Conservation (phyloP, 2,113 vertebrate genomes). For the Ranitomeya imitator region DNA sequence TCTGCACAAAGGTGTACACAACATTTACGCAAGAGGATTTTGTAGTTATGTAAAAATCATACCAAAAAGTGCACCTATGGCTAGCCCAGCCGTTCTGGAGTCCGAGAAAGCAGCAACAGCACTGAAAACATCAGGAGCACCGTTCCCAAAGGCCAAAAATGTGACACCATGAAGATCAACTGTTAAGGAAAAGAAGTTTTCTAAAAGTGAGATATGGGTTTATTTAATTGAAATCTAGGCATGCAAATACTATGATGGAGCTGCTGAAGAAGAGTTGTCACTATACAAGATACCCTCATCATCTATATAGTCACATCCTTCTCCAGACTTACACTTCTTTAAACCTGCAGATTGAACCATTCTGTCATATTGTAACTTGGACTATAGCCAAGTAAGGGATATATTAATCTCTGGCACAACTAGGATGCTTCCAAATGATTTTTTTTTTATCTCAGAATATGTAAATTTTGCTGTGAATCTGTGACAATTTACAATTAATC, state of each 20-base stretch:
- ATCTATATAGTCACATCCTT: too few species aligned
- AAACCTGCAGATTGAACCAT: too few species aligned
- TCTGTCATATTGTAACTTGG: too few species aligned
- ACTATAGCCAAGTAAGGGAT: too few species aligned
- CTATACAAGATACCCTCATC: too few species aligned
- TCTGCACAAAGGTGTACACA: neutral
- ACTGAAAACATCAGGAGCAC: slow-evolving; percentile 95
- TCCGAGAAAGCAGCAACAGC: slow-evolving; percentile 89
- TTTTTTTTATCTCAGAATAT: too few species aligned
- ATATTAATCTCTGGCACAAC: too few species aligned
- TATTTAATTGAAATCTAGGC: neutral
- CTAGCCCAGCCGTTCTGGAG: slow-evolving; percentile 87
- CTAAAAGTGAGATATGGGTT: neutral
- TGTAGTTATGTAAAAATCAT: slow-evolving; percentile 36
- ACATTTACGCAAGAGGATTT: neutral
- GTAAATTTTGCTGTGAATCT: too few species aligned
- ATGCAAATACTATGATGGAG: neutral
- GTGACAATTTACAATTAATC: too few species aligned
- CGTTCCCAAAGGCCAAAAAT: slow-evolving; percentile 93
- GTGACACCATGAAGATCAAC: slow-evolving; percentile 85
- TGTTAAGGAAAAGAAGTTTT: slow-evolving; percentile 73
- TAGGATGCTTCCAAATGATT: too few species aligned
- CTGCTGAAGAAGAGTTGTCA: too few species aligned
- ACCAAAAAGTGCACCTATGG: slow-evolving; percentile 92
- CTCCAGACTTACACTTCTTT: too few species aligned